Percentiles rank a stretch among this genome's conserved stretches.
phyloP scores from a whole-genome alignment of 2,113 vertebrate genomes.

The Sciurus niger region DNA sequence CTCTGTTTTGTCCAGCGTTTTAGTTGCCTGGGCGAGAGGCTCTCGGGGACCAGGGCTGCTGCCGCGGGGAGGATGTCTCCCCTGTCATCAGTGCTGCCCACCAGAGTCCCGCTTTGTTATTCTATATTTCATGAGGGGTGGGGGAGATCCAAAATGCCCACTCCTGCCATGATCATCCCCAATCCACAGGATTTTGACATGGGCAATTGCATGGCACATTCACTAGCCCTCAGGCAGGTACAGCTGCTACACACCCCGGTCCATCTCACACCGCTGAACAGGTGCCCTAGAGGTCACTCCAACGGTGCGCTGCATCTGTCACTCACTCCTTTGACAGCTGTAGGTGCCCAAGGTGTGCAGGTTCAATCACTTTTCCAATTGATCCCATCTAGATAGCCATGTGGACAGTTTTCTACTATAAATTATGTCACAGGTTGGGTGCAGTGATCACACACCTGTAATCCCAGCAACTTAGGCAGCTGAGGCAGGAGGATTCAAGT shows the following conservation, averaged over 20 bases:
- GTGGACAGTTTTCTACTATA: background rate
- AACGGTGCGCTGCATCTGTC: background rate
- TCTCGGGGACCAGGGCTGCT: no score
- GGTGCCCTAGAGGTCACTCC: background rate
- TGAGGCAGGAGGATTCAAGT: no score
- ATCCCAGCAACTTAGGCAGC: no score
- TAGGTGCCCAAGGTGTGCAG: background rate
- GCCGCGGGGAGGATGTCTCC: background rate
- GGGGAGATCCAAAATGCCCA: background rate
- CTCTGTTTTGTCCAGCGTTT: background rate
- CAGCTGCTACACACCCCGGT: no score
- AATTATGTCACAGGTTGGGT: background rate
- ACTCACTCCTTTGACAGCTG: background rate
- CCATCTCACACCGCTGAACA: background rate
- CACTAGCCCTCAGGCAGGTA: no score
- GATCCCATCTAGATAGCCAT: no score
- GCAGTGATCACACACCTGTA: no score
- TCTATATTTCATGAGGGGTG: background rate
- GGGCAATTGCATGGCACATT: background rate
- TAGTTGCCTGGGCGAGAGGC: background rate
- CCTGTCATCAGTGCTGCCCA: background rate
- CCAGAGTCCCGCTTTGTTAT: background rate
- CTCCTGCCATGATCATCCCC: background rate
- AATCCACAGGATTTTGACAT: background rate
- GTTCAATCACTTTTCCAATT: no score